Evolutionary conservation across 2,113 vertebrate genomes (phyloP).

Genomic region (Actinemys pallida): DNA sequence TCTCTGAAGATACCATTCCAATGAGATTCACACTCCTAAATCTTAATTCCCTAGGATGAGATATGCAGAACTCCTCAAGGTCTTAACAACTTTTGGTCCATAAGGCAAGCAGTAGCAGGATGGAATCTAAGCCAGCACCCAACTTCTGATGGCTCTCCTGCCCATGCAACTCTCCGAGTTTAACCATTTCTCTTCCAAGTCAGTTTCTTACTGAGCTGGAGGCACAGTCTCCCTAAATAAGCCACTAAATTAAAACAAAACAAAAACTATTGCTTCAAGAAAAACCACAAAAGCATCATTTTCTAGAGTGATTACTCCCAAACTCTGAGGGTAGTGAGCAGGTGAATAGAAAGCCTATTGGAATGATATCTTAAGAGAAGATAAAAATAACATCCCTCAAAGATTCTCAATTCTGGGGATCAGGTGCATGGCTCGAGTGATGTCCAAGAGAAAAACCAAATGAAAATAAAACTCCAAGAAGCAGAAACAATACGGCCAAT

Average conservation of each 20-base stretch:
- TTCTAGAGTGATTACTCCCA: background rate
- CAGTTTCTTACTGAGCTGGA: background rate
- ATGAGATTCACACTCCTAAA: background rate
- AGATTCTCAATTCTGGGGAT: background rate
- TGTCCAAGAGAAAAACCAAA: background rate
- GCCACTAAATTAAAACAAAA: background rate
- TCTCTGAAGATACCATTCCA: background rate
- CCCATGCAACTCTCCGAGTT: background rate
- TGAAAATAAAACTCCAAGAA: background rate
- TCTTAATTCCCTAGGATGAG: background rate
- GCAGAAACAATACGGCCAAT: background rate
- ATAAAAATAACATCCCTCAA: background rate
- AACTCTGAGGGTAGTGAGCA: background rate
- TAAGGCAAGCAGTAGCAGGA: background rate
- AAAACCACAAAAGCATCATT: background rate
- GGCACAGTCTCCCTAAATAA: background rate
- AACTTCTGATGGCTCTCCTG: background rate
- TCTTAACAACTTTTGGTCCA: background rate
- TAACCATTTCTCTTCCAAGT: background rate
- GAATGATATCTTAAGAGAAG: background rate
- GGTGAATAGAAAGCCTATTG: background rate
- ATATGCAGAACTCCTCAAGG: background rate
- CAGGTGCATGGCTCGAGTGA: background rate
- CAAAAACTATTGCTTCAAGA: background rate
- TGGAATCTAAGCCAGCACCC: background rate